Percentiles rank a stretch among this genome's conserved stretches.
These are phyloP conservation scores for Syrmaticus mikado DNA, from an alignment of 2,113 vertebrate genomes.

Conservation along the genomic window DNA sequence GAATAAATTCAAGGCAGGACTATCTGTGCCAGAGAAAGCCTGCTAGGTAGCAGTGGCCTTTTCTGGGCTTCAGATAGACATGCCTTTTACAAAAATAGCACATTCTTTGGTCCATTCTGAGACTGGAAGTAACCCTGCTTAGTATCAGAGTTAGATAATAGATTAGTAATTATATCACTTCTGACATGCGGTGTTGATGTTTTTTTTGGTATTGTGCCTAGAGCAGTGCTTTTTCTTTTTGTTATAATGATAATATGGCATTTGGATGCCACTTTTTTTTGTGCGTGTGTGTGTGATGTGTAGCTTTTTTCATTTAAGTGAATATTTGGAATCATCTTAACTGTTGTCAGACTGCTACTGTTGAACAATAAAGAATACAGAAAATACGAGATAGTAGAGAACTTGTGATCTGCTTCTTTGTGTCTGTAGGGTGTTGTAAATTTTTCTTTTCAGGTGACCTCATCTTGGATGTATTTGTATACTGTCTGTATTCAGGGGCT, in stretches of 20 bases:
- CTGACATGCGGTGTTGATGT: not conserved
- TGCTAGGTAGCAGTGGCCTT: not conserved
- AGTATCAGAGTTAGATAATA: not conserved
- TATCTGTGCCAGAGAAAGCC: not conserved
- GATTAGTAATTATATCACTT: not conserved
- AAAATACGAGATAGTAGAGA: not conserved
- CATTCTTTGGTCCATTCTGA: not conserved
- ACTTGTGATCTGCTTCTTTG: not conserved
- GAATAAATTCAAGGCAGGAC: not conserved
- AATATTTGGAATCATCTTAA: not conserved
- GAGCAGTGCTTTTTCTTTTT: not conserved
- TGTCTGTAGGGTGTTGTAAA: not conserved
- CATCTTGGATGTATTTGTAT: not conserved
- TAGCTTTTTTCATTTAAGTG: not conserved
- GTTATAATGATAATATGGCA: not conserved
- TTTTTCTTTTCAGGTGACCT: not conserved
- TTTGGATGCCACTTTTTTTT: not conserved
- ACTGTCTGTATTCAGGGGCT: not conserved
- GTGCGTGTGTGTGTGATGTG: not conserved
- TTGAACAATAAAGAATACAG: not conserved
- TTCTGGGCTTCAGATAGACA: not conserved
- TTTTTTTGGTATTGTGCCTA: not conserved
- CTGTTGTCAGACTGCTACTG: not conserved
- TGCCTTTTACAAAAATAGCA: not conserved
- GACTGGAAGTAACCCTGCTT: not conserved